Conservation (phyloP, 2,113 vertebrate species). For the Salvelinus alpinus region DNA sequence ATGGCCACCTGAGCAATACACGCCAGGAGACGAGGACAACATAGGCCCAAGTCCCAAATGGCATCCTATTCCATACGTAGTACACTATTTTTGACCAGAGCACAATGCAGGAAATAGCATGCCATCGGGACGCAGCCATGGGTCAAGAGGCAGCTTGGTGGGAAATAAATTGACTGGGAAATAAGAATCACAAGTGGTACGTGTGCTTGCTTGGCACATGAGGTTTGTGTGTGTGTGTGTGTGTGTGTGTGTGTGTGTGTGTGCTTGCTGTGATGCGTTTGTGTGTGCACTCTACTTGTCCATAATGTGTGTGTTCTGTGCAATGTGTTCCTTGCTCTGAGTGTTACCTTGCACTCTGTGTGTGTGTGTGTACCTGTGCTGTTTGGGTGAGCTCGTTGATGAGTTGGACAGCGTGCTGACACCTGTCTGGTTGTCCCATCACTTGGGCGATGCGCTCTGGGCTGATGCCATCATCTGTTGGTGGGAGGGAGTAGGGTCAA, state of each 20-base stretch:
- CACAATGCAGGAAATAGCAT: no score
- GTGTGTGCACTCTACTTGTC: no score
- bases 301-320: background rate
- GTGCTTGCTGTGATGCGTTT: background rate
- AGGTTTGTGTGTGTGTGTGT: background rate
- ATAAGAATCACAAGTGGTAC: no score
- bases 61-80: no score
- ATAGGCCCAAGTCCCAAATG: no score
- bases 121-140: no score
- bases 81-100: no score
- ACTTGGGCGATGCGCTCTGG: conserved; percentile 90
- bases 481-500: background rate
- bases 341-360: background rate
- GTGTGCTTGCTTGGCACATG: no score
- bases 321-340: background rate
- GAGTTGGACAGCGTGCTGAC: conserved; percentile 90
- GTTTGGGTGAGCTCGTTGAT: conserved; percentile 93
- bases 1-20: no score
- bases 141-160: no score
- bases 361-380: conserved; percentile 78
- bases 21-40: no score
- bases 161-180: no score
- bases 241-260: background rate
- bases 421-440: conserved; percentile 92
- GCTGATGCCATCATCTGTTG: conserved; percentile 89